Percentiles rank a stretch among this genome's conserved stretches.
phyloP scores from a whole-genome alignment of 2,888 invertebrate genomes.

The Falcaria lacertinaria region DNA sequence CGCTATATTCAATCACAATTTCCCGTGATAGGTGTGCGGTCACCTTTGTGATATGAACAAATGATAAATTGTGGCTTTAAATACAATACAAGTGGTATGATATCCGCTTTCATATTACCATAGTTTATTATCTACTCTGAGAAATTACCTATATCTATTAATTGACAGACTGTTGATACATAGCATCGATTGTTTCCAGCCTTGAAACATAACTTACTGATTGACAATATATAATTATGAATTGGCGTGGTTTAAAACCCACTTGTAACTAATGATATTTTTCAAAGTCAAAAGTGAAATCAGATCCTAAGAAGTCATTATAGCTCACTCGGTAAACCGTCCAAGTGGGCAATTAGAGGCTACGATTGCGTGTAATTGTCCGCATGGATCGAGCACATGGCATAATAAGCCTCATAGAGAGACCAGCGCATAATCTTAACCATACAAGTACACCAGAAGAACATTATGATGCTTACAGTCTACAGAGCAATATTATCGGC shows the following conservation, averaged over 20 bases:
- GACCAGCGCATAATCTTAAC: background rate
- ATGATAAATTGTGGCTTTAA: slow-evolving; percentile 31
- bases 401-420: background rate
- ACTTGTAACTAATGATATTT: too few relatives aligned
- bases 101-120: slow-evolving; percentile 14
- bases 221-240: too few relatives aligned
- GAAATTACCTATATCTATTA: too few relatives aligned
- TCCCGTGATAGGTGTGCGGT: slow-evolving; percentile 56
- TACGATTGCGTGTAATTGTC: slow-evolving; percentile 24
- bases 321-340: slow-evolving; percentile 14
- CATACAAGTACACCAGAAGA: background rate
- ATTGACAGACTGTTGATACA: too few relatives aligned
- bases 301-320: slow-evolving; percentile 26
- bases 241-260: too few relatives aligned
- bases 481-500: too few relatives aligned
- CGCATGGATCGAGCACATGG: slow-evolving; percentile 24
- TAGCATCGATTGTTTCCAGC: too few relatives aligned
- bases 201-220: too few relatives aligned
- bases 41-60: slow-evolving; percentile 49
- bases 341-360: slow-evolving; percentile 34
- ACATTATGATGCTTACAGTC: too few relatives aligned
- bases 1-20: slow-evolving; percentile 51
- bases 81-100: background rate
- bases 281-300: slow-evolving; percentile 26
- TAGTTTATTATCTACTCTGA: background rate